Evolutionary conservation across 2,888 invertebrate genomes (phyloP).

Genomic region (Idaea aversata): DNA sequence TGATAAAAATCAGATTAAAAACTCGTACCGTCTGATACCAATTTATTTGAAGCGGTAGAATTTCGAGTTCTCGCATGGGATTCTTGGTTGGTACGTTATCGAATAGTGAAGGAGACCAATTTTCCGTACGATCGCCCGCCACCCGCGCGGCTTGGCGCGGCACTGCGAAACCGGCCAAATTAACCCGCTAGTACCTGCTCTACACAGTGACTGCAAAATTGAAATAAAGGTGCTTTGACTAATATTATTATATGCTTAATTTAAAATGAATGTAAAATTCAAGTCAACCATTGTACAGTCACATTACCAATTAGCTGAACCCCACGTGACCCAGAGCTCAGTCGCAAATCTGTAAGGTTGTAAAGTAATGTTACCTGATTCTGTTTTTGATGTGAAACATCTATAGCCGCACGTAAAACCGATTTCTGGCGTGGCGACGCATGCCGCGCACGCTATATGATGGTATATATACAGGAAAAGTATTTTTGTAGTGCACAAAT

Average conservation of each 20-base stretch:
- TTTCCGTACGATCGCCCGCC: conserved; percentile 69
- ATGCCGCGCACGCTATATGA: too few species aligned
- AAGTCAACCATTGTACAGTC: too few species aligned
- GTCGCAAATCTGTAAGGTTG: too few species aligned
- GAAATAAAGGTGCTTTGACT: conserved; percentile 9
- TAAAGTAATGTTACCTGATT: too few species aligned
- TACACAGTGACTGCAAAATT: conserved; percentile 42
- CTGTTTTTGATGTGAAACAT: too few species aligned
- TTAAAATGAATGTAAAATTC: conserved; percentile 2
- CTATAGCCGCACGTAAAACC: too few species aligned
- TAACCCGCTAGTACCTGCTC: conserved; percentile 52
- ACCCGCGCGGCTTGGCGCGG: conserved; percentile 40
- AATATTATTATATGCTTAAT: too few species aligned
- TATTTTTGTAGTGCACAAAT: too few species aligned
- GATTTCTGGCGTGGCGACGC: too few species aligned
- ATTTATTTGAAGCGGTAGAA: conserved; percentile 51
- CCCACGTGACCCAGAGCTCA: too few species aligned
- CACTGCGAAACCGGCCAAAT: conserved; percentile 58
- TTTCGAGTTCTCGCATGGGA: conserved; percentile 49
- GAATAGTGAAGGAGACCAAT: conserved; percentile 68
- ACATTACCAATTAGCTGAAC: too few species aligned
- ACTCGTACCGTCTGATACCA: conserved; percentile 25
- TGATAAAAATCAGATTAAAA: not conserved
- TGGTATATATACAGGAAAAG: too few species aligned
- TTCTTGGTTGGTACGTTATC: conserved; percentile 61